A percentile compares a stretch with the other conserved stretches of the same genome.
Evolutionary conservation across 2,888 invertebrate genomes (phyloP).

Genomic region (Eupithecia subfuscata): DNA sequence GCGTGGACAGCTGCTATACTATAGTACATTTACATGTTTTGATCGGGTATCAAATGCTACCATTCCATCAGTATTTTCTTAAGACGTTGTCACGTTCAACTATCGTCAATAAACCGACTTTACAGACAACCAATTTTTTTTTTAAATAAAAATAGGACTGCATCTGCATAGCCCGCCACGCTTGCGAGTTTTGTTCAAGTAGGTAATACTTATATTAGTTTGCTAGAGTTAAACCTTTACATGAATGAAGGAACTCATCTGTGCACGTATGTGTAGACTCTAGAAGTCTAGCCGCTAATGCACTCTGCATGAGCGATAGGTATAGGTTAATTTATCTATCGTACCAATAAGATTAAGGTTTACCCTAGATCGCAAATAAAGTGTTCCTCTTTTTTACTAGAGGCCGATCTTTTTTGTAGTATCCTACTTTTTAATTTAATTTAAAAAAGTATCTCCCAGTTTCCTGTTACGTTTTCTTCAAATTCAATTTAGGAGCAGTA

Average conservation of each 20-base stretch:
- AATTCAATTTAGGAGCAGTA: slow-evolving; percentile 39
- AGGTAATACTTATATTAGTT: not conserved
- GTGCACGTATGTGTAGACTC: not conserved
- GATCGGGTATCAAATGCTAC: too few species aligned
- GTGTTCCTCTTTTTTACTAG: not conserved
- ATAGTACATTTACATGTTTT: too few species aligned
- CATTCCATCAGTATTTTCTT: too few species aligned
- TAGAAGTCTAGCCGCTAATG: not conserved
- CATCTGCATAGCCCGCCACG: not conserved
- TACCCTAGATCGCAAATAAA: not conserved
- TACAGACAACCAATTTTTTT: too few species aligned
- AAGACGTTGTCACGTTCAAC: too few species aligned
- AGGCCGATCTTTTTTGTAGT: not conserved
- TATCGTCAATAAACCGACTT: too few species aligned
- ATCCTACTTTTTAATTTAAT: not conserved
- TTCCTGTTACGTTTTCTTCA: slow-evolving; percentile 38
- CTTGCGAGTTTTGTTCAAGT: not conserved
- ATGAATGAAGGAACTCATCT: not conserved
- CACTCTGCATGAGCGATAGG: not conserved
- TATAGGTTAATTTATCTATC: not conserved
- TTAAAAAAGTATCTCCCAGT: slow-evolving; percentile 1
- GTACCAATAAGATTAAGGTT: not conserved
- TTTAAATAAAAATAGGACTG: not conserved
- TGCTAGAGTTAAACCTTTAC: not conserved
- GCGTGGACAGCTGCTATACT: too few species aligned